Percentiles rank a stretch among this genome's conserved stretches.
phyloP scores from a whole-genome alignment of 2,797 vertebrate species.

The Cirrhinus molitorella region DNA sequence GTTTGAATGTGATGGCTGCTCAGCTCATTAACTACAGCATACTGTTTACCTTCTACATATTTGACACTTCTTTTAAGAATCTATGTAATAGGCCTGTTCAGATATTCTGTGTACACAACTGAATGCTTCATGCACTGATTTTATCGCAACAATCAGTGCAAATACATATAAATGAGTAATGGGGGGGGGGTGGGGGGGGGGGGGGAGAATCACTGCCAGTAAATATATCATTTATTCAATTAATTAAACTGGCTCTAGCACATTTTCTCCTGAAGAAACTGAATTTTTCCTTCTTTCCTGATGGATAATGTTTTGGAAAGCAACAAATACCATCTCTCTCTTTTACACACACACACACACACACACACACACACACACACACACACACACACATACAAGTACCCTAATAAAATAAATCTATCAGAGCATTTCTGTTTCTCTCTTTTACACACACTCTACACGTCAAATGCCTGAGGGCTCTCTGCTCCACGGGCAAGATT shows the following conservation, averaged over 20 bases:
- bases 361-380: no score
- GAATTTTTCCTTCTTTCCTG: not conserved
- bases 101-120: not conserved
- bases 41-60: not conserved
- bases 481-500: not conserved
- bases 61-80: not conserved
- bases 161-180: not conserved
- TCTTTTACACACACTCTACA: not conserved
- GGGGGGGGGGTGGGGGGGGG: no score
- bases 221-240: constrained; percentile 44
- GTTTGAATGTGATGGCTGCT: not conserved
- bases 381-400: constrained; percentile 26
- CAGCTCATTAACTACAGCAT: no score
- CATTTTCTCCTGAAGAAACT: constrained; percentile 59
- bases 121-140: not conserved
- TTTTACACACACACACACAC: constrained; percentile 25
- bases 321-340: constrained; percentile 61
- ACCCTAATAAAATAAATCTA: not conserved
- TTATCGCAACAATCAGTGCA: not conserved
- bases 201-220: no score
- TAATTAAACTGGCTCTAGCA: constrained; percentile 42
- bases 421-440: not conserved
- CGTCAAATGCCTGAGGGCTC: no score
- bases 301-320: not conserved
- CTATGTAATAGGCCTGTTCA: not conserved